Evolutionary conservation across 1,140 invertebrate species (phyloP).

Genomic region (Conus ventricosus): DNA sequence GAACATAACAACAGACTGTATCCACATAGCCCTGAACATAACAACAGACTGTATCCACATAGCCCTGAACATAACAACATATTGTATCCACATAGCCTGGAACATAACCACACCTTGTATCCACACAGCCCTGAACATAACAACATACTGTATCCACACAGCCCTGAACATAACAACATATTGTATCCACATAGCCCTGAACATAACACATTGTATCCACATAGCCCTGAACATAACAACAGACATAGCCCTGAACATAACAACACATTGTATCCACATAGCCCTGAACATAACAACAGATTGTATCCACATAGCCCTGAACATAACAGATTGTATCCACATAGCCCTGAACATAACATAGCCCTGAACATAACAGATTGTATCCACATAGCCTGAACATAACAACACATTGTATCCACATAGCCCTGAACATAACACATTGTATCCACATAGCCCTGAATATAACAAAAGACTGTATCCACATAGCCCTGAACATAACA

Average conservation of each 20-base stretch:
- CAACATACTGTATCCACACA: not conserved
- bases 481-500: not conserved
- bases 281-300: too few relatives aligned
- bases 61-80: not conserved
- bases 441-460: not conserved
- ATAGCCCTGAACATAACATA: not conserved
- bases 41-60: not conserved
- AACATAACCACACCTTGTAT: not conserved
- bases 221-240: not conserved
- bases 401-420: not conserved
- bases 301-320: too few relatives aligned
- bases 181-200: constrained; percentile 8
- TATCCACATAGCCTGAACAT: not conserved
- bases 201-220: not conserved
- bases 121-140: not conserved
- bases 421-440: constrained; percentile 15
- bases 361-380: too few relatives aligned
- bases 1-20: not conserved
- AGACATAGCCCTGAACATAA: not conserved
- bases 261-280: not conserved
- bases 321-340: not conserved
- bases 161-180: not conserved
- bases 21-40: not conserved
- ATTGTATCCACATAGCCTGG: not conserved
- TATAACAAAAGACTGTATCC: not conserved